These are phyloP conservation scores for Lepidostoma basale DNA, from an alignment of 1,140 invertebrate genomes.

Conservation along the genomic window DNA sequence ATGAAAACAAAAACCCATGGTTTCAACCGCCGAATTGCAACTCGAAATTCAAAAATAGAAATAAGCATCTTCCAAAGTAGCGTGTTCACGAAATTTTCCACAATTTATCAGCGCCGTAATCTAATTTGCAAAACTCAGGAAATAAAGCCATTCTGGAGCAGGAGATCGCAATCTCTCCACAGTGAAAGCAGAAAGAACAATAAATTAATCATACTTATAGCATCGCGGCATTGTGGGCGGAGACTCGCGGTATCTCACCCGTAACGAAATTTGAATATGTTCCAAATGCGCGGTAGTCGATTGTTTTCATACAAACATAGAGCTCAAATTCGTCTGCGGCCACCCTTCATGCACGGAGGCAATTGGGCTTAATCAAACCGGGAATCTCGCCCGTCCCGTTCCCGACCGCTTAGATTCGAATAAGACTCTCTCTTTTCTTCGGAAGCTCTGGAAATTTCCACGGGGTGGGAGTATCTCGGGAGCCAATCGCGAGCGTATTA, in stretches of 20 bases:
- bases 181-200: too few relatives aligned
- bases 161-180: too few relatives aligned
- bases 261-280: conserved; percentile 38
- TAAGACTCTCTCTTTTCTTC: conserved; percentile 3
- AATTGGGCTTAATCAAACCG: conserved; percentile 26
- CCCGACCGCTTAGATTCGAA: neutral
- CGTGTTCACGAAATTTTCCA: too few relatives aligned
- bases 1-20: too few relatives aligned
- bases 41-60: too few relatives aligned
- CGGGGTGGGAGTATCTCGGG: conserved; percentile 29
- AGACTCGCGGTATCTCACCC: neutral
- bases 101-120: too few relatives aligned
- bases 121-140: too few relatives aligned
- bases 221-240: neutral
- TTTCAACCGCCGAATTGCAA: too few relatives aligned
- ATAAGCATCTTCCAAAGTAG: too few relatives aligned
- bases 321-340: conserved; percentile 24
- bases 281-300: conserved; percentile 38
- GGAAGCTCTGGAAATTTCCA: conserved; percentile 23
- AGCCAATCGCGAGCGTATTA: conserved; percentile 45
- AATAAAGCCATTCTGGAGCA: too few relatives aligned
- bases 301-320: conserved; percentile 22
- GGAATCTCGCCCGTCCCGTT: conserved; percentile 3
- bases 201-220: too few relatives aligned
- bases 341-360: conserved; percentile 24